Percentiles rank a stretch among this genome's conserved stretches.
phyloP scores from a whole-genome alignment of 2,113 vertebrate genomes.

The Prionailurus viverrinus region DNA sequence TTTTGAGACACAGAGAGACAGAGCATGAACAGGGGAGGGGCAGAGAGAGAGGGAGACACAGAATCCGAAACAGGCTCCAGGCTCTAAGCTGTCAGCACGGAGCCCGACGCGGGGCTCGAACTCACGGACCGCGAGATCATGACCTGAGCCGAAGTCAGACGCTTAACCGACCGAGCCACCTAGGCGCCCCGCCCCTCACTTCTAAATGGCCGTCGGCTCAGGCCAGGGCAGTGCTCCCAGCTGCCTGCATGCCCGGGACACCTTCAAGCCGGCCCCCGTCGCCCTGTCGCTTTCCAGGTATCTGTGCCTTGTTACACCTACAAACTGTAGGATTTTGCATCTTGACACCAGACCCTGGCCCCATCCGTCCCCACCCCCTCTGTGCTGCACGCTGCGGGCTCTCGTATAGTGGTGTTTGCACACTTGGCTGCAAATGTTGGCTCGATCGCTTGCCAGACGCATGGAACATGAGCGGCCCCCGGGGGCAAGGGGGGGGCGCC shows the following conservation, averaged over 20 bases:
- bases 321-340: neutral
- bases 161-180: too few relatives aligned
- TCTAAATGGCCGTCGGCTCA: neutral
- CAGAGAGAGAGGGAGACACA: too few relatives aligned
- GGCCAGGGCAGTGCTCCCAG: rapidly evolving
- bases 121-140: too few relatives aligned
- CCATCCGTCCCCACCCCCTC: rapidly evolving
- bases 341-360: too few relatives aligned
- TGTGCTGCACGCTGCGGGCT: rapidly evolving
- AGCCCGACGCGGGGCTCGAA: too few relatives aligned
- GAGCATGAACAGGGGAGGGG: too few relatives aligned
- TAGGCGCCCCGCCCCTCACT: neutral
- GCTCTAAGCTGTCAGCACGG: rapidly evolving
- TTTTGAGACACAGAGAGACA: too few relatives aligned
- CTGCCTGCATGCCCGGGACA: neutral
- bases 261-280: rapidly evolving
- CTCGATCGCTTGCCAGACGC: rapidly evolving
- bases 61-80: too few relatives aligned
- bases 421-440: rapidly evolving
- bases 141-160: rapidly evolving
- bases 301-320: neutral
- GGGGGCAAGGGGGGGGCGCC: rapidly evolving
- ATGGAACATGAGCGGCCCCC: rapidly evolving
- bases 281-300: too few relatives aligned
- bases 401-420: rapidly evolving